Conservation (phyloP, 2,888 invertebrate species). For the Noctua fimbriata region DNA sequence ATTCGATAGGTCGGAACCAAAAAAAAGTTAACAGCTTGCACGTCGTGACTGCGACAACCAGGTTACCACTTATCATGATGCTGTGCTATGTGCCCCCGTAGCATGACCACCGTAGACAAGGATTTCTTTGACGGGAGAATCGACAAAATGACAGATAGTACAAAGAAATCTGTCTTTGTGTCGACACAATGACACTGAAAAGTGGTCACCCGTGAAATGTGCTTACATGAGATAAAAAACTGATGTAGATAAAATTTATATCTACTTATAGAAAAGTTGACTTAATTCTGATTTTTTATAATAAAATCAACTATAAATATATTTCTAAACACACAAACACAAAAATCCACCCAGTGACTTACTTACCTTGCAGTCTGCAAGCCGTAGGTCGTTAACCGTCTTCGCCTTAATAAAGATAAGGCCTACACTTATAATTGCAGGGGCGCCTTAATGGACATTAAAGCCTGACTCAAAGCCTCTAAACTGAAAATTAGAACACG, state of each 20-base stretch:
- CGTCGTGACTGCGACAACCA: too few relatives aligned
- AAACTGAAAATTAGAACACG: conserved; percentile 67
- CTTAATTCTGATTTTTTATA: background rate
- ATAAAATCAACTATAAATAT: background rate
- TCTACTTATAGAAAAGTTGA: background rate
- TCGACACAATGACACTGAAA: too few relatives aligned
- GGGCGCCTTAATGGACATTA: conserved; percentile 79
- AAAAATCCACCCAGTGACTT: conserved; percentile 8
- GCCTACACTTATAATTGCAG: conserved; percentile 72
- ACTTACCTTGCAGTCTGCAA: conserved; percentile 30
- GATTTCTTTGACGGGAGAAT: too few relatives aligned
- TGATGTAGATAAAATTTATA: background rate
- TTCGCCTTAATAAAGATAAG: conserved; percentile 77
- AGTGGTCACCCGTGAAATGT: too few relatives aligned
- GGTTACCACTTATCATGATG: too few relatives aligned
- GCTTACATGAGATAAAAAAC: too few relatives aligned
- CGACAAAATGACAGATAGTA: too few relatives aligned
- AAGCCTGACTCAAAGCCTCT: conserved; percentile 72
- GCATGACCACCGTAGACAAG: too few relatives aligned
- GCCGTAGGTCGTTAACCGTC: conserved; percentile 51
- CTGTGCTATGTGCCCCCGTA: too few relatives aligned
- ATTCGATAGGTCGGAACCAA: too few relatives aligned
- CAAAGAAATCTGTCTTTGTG: too few relatives aligned
- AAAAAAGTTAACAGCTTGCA: too few relatives aligned
- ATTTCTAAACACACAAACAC: background rate